These are phyloP conservation scores for Sylvilagus floridanus DNA, from an alignment of 2,797 vertebrate species.

Conservation along the genomic window DNA sequence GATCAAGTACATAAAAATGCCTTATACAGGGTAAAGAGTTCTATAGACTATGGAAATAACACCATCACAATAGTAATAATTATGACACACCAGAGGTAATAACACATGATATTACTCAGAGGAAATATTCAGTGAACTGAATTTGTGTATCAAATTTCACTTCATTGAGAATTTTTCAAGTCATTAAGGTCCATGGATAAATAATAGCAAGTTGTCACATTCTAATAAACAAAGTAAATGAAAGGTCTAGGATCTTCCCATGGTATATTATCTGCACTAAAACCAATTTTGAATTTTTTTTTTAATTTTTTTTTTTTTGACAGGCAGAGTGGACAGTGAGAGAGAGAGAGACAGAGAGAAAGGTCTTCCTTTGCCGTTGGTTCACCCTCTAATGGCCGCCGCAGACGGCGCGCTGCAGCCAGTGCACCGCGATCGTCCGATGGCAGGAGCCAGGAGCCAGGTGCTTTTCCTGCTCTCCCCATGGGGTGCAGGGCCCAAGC, in stretches of 20 bases:
- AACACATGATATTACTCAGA: neutral
- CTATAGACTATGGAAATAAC: neutral
- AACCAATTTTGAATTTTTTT: neutral
- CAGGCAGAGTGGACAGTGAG: too few species aligned
- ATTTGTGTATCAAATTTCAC: neutral
- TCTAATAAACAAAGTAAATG: neutral
- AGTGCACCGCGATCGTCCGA: too few species aligned
- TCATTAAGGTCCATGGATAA: conserved; percentile 45
- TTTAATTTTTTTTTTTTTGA: too few species aligned
- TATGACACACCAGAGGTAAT: neutral
- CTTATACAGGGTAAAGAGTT: neutral
- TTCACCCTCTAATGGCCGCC: too few species aligned
- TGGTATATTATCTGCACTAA: neutral
- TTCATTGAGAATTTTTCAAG: conserved; percentile 8
- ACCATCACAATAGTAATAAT: neutral
- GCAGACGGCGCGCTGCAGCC: too few species aligned
- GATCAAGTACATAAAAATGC: neutral
- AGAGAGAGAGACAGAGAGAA: too few species aligned
- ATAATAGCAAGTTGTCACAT: neutral
- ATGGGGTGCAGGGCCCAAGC: too few species aligned
- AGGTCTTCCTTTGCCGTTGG: too few species aligned
- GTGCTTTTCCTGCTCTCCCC: too few species aligned
- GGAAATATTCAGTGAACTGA: conserved; percentile 47
- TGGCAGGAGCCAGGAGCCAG: too few species aligned
- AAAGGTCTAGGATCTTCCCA: neutral